A percentile compares a stretch with the other conserved stretches of the same genome.
Conservation (phyloP, 2,888 invertebrate species). For the Acrocera orbiculus region DNA sequence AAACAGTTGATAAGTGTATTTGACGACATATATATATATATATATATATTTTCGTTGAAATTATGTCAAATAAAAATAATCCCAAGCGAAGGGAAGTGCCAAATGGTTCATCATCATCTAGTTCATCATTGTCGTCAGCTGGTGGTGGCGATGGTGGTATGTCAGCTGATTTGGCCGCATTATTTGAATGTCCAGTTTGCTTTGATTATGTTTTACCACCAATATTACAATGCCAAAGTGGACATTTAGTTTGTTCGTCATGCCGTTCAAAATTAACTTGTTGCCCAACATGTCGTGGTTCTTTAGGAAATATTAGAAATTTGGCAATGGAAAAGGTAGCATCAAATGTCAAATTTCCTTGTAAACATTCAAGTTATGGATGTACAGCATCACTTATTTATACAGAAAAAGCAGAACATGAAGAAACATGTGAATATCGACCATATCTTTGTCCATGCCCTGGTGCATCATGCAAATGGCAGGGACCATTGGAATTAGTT, state of each 20-base stretch:
- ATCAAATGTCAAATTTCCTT: slow-evolving; percentile 94
- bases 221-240: slow-evolving; percentile 96
- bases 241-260: slow-evolving; percentile 93
- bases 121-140: slow-evolving; percentile 30
- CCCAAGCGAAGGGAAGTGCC: slow-evolving; percentile 24
- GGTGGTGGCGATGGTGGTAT: slow-evolving; percentile 35
- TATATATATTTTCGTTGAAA: no score
- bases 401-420: slow-evolving; percentile 97
- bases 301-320: slow-evolving; percentile 91
- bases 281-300: slow-evolving; percentile 96
- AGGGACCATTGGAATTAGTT: slow-evolving; percentile 91
- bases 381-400: slow-evolving; percentile 82
- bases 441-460: slow-evolving; percentile 99
- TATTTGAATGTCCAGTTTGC: slow-evolving; percentile 94
- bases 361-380: slow-evolving; percentile 93
- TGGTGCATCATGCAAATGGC: slow-evolving; percentile 99
- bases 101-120: slow-evolving; percentile 31
- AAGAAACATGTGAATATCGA: slow-evolving; percentile 94
- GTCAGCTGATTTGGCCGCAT: slow-evolving; percentile 73
- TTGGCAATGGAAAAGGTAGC: slow-evolving; percentile 99
- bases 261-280: slow-evolving; percentile 93
- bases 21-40: neutral
- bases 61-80: slow-evolving; percentile 32
- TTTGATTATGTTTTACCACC: slow-evolving; percentile 99
- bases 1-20: slow-evolving; percentile 4